These are phyloP conservation scores for Eufriesea mexicana DNA, from an alignment of 1,140 invertebrate species.

Conservation along the genomic window DNA sequence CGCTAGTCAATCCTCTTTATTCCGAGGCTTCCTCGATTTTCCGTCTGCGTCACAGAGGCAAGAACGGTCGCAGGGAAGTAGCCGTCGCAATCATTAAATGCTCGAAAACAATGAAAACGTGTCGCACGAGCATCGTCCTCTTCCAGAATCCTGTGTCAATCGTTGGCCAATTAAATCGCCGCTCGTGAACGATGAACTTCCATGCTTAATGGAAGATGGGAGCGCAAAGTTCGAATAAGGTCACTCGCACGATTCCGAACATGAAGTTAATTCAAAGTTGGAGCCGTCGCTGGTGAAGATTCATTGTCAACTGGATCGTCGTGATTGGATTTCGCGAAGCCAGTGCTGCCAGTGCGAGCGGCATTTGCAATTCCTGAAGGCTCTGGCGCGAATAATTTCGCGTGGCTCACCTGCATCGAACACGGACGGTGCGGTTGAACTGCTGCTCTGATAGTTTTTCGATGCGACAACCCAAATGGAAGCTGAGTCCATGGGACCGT, in stretches of 20 bases:
- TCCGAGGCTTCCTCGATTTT: background rate
- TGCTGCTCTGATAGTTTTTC: background rate
- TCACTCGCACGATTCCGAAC: background rate
- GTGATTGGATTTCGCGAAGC: slow-evolving; percentile 21
- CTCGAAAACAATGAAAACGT: too few species aligned
- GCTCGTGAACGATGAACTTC: background rate
- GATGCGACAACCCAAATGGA: background rate
- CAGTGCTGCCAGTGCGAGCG: too few species aligned
- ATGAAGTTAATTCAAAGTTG: slow-evolving; percentile 24
- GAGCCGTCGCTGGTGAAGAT: background rate
- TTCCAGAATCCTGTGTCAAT: background rate
- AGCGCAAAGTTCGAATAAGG: background rate
- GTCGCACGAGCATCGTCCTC: background rate
- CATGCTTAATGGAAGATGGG: background rate
- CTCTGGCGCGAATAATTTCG: background rate
- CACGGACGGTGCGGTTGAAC: background rate
- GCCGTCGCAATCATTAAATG: background rate
- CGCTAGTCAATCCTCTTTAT: background rate
- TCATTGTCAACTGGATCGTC: slow-evolving; percentile 8
- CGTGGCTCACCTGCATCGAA: background rate
- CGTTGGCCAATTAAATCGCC: background rate
- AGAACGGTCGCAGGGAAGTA: background rate
- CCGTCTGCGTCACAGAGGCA: too few species aligned
- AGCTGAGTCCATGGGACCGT: background rate
- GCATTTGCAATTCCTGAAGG: background rate